A percentile compares a stretch with the other conserved stretches of the same genome.
Evolutionary conservation across 2,113 vertebrate genomes (phyloP).

Genomic region (Crocuta crocuta): DNA sequence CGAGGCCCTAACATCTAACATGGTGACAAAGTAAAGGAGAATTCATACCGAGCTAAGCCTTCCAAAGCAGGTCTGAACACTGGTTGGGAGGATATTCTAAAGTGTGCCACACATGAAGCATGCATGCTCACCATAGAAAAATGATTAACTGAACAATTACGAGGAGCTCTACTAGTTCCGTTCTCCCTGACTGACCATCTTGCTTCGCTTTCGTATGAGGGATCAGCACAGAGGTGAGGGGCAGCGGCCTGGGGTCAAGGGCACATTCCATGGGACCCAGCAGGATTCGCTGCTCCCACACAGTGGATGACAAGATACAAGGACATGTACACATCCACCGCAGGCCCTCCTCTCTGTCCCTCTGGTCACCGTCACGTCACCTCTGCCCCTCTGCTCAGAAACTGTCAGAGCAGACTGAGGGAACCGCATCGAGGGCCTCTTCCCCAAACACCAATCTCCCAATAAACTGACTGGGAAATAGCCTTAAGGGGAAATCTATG

Average conservation of each 20-base stretch:
- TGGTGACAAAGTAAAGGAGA: not conserved
- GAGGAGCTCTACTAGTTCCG: not conserved
- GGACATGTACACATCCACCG: not conserved
- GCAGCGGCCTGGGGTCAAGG: not conserved
- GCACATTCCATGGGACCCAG: not conserved
- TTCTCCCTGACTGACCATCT: not conserved
- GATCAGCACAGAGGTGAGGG: not conserved
- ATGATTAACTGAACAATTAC: not conserved
- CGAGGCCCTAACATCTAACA: not conserved
- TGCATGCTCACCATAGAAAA: not conserved
- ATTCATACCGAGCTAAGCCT: conserved; percentile 48
- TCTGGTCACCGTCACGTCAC: conserved; percentile 38
- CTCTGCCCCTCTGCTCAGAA: conserved; percentile 43
- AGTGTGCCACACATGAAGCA: not conserved
- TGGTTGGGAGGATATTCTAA: conserved; percentile 23
- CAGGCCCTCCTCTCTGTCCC: not conserved
- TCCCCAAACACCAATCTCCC: conserved; percentile 22
- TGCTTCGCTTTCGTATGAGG: not conserved
- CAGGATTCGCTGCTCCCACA: not conserved
- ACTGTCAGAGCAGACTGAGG: not conserved
- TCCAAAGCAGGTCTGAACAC: conserved; percentile 64
- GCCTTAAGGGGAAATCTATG: conserved; percentile 57
- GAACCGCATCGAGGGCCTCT: conserved; percentile 22
- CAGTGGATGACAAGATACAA: not conserved
- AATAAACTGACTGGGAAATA: conserved; percentile 40